Percentiles rank a stretch among this genome's conserved stretches.
These are phyloP conservation scores for Volucella inflata DNA, from an alignment of 2,888 invertebrate genomes.

Conservation along the genomic window DNA sequence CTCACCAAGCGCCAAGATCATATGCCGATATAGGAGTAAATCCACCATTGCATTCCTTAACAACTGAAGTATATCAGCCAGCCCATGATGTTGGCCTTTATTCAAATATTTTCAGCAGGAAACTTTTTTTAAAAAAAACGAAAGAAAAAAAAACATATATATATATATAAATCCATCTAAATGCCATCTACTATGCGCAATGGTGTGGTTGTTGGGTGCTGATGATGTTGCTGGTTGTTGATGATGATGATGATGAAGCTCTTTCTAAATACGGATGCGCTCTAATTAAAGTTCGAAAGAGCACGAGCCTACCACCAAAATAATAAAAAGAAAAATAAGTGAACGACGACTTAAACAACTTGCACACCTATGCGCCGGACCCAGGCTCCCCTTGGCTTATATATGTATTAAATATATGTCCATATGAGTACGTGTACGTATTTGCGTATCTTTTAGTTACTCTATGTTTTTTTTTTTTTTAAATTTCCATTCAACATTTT, in stretches of 20 bases:
- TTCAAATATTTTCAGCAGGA: slow-evolving; percentile 70
- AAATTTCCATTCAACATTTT: slow-evolving; percentile 74
- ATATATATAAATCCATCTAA: slow-evolving; percentile 50
- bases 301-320: slow-evolving; percentile 70
- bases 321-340: slow-evolving; percentile 20
- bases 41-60: slow-evolving; percentile 13
- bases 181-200: slow-evolving; percentile 58
- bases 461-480: slow-evolving; percentile 40
- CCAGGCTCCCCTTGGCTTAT: slow-evolving; percentile 29
- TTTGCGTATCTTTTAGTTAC: slow-evolving; percentile 11
- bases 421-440: not conserved
- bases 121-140: slow-evolving; percentile 38
- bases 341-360: slow-evolving; percentile 47
- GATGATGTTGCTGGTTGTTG: slow-evolving; percentile 42
- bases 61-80: slow-evolving; percentile 37
- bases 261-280: slow-evolving; percentile 75
- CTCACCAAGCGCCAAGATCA: slow-evolving; percentile 20
- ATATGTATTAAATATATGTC: not conserved
- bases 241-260: slow-evolving; percentile 68
- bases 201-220: slow-evolving; percentile 25
- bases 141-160: slow-evolving; percentile 4
- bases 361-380: slow-evolving; percentile 72
- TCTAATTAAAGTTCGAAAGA: slow-evolving; percentile 75
- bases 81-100: slow-evolving; percentile 66
- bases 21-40: not conserved